Evolutionary conservation across 1,140 invertebrate species (phyloP).

Genomic region (Centruroides sculpturatus): DNA sequence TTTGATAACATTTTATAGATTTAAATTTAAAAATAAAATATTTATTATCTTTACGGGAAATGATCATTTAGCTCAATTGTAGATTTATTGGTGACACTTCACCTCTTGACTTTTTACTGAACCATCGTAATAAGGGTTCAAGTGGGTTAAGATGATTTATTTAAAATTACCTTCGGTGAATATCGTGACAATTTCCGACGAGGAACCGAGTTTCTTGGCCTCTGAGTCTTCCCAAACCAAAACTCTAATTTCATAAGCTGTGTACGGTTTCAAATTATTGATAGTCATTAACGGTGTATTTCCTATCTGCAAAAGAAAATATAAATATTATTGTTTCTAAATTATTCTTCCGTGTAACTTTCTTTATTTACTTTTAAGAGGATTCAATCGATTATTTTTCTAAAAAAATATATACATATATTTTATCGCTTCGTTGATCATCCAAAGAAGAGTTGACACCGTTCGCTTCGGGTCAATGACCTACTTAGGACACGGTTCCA

Average conservation of each 20-base stretch:
- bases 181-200: constrained; percentile 23
- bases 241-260: constrained; percentile 24
- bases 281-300: constrained; percentile 21
- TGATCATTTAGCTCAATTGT: too few relatives aligned
- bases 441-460: neutral
- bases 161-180: constrained; percentile 21
- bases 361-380: neutral
- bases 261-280: constrained; percentile 20
- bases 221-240: constrained; percentile 23
- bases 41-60: too few relatives aligned
- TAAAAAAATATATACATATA: neutral
- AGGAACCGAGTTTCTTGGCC: constrained; percentile 12
- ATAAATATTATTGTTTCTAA: neutral
- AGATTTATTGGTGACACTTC: neutral
- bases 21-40: too few relatives aligned
- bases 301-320: constrained; percentile 12
- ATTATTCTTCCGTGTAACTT: neutral
- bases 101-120: neutral
- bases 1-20: too few relatives aligned
- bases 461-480: neutral
- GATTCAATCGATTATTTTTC: neutral
- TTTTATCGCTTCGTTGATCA: neutral
- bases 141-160: constrained; percentile 1
- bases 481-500: too few relatives aligned
- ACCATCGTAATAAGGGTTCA: neutral